Evolutionary conservation across 2,888 invertebrate species (phyloP).

Genomic region (Harmothoe impar): DNA sequence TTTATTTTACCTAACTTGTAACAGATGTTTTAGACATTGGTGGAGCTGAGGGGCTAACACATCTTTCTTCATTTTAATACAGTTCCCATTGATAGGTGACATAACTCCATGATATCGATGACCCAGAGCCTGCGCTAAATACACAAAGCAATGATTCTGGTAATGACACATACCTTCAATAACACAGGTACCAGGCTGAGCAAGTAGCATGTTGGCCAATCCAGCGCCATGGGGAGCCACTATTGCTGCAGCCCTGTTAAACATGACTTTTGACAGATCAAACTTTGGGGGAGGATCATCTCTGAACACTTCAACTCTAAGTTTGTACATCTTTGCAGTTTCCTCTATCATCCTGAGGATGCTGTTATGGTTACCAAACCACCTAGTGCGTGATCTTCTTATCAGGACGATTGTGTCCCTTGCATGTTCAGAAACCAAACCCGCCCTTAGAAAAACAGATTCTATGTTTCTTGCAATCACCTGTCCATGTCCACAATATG

Average conservation of each 20-base stretch:
- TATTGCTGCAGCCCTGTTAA: conserved; percentile 37
- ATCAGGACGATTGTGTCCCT: conserved; percentile 63
- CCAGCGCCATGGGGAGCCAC: conserved; percentile 65
- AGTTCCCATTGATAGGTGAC: neutral
- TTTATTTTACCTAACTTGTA: too few relatives aligned
- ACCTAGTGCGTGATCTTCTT: conserved; percentile 54
- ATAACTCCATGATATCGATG: conserved; percentile 60
- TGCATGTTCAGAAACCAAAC: neutral
- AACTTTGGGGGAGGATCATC: conserved; percentile 50
- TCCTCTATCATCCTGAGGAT: neutral
- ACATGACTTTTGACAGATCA: conserved; percentile 46
- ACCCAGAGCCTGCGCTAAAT: conserved; percentile 56
- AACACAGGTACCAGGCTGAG: conserved; percentile 61
- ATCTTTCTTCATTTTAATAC: neutral
- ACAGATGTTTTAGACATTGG: neutral
- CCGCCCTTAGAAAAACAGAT: neutral
- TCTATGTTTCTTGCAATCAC: neutral
- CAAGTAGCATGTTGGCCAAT: conserved; percentile 53
- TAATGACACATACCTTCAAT: conserved; percentile 60
- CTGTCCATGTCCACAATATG: neutral
- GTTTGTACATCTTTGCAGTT: neutral
- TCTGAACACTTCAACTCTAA: neutral
- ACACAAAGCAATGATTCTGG: conserved; percentile 8
- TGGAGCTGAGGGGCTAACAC: neutral
- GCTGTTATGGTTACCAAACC: conserved; percentile 58